Percentiles rank a stretch among this genome's conserved stretches.
Conservation (phyloP, 2,113 vertebrate genomes). For the Brachyistius frenatus region DNA sequence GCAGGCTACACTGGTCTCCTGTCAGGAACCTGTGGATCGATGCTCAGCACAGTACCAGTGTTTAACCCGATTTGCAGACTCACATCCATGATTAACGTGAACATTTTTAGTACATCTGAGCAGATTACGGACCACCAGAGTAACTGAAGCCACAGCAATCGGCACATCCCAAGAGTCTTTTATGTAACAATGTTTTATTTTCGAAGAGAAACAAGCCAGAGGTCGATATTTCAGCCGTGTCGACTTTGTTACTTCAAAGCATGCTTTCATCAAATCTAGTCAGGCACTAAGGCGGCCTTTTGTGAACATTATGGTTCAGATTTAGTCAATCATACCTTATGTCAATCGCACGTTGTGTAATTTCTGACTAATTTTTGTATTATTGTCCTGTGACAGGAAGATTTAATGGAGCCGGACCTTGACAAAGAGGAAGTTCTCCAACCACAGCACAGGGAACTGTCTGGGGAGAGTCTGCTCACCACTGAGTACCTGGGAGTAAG, state of each 20-base stretch:
- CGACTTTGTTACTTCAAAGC: not conserved
- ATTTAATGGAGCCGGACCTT: conserved; percentile 90
- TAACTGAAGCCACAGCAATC: not conserved
- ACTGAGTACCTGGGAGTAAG: conserved; percentile 96
- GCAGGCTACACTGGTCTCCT: conserved; percentile 28
- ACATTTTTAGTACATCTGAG: not conserved
- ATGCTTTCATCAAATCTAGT: too few relatives aligned
- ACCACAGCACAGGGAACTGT: conserved; percentile 90
- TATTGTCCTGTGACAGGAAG: conserved; percentile 78
- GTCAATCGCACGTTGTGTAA: too few relatives aligned
- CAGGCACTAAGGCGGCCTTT: too few relatives aligned
- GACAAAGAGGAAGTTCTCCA: conserved; percentile 93
- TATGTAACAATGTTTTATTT: not conserved
- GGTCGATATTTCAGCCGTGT: not conserved
- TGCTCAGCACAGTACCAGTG: conserved; percentile 16
- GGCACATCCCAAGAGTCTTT: not conserved
- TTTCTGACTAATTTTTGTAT: not conserved
- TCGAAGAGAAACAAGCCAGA: not conserved
- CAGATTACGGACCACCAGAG: not conserved
- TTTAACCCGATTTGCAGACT: conserved; percentile 2
- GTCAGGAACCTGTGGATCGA: not conserved
- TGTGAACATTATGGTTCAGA: not conserved
- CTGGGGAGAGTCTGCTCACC: conserved; percentile 94
- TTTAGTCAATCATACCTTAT: not conserved
- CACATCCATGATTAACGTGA: not conserved